These are phyloP conservation scores for Lasioglossum malachurum DNA, from an alignment of 2,888 invertebrate genomes.

Conservation along the genomic window DNA sequence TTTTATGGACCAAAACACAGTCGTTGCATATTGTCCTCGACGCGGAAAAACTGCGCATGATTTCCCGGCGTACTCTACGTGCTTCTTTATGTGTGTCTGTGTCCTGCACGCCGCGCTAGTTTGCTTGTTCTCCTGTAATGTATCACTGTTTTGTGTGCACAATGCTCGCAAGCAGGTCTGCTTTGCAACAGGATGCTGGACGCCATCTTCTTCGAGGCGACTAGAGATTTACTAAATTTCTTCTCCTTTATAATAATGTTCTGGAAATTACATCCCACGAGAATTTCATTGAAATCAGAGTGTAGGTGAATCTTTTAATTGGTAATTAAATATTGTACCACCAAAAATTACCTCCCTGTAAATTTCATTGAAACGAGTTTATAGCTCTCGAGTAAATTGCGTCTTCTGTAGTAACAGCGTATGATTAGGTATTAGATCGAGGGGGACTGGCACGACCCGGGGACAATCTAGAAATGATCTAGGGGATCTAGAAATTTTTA, in stretches of 20 bases:
- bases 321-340: too few relatives aligned
- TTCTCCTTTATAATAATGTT: too few relatives aligned
- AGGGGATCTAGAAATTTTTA: background rate
- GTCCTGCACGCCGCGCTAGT: background rate
- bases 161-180: background rate
- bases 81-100: background rate
- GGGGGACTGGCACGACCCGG: background rate
- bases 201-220: background rate
- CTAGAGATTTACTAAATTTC: too few relatives aligned
- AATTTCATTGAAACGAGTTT: too few relatives aligned
- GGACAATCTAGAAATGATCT: background rate
- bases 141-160: background rate
- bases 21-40: slow-evolving; percentile 25
- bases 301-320: too few relatives aligned
- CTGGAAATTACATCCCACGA: too few relatives aligned
- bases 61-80: background rate
- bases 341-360: too few relatives aligned
- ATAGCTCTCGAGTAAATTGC: too few relatives aligned
- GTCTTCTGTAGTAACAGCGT: background rate
- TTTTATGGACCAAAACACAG: slow-evolving; percentile 41
- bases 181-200: background rate
- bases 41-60: background rate
- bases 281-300: too few relatives aligned
- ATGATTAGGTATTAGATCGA: background rate
- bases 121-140: background rate